Percentiles rank a stretch among this genome's conserved stretches.
phyloP scores from a whole-genome alignment of 2,888 invertebrate species.

The Euphydryas editha region DNA sequence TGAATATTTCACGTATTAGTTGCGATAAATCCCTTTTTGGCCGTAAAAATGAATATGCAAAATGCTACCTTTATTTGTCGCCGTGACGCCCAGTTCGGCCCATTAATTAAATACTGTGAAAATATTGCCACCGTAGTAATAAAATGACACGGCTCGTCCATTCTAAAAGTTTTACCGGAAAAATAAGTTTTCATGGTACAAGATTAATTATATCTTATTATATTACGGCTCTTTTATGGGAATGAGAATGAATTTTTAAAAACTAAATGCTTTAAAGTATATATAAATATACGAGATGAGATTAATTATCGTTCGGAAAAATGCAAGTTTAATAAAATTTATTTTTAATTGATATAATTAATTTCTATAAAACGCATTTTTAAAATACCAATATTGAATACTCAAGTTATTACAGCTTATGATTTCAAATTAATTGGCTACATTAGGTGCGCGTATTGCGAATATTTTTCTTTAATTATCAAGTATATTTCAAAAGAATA shows the following conservation, averaged over 20 bases:
- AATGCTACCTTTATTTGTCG: conserved; percentile 24
- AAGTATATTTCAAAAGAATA: not conserved
- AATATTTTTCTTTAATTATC: not conserved
- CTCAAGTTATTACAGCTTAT: not conserved
- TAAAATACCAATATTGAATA: not conserved
- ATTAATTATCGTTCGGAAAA: too few relatives aligned
- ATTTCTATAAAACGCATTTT: too few relatives aligned
- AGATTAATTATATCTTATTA: not conserved
- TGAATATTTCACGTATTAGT: conserved; percentile 12
- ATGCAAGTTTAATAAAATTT: too few relatives aligned
- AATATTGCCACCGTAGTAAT: conserved; percentile 30
- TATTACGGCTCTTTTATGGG: not conserved
- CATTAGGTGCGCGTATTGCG: not conserved
- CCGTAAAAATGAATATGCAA: conserved; percentile 37
- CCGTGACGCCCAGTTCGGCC: conserved; percentile 22
- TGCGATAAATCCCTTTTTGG: conserved; percentile 5
- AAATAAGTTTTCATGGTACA: conserved; percentile 12
- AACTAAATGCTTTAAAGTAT: too few relatives aligned
- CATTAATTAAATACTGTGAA: conserved; percentile 36
- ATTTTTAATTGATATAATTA: too few relatives aligned
- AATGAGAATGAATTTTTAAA: too few relatives aligned
- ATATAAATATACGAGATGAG: too few relatives aligned
- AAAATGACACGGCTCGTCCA: conserved; percentile 14
- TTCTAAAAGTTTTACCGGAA: conserved; percentile 9
- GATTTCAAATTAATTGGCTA: not conserved